Base-by-base conservation (phyloP, 2,113 vertebrate genomes). In the Tetrao urogallus region DNA sequence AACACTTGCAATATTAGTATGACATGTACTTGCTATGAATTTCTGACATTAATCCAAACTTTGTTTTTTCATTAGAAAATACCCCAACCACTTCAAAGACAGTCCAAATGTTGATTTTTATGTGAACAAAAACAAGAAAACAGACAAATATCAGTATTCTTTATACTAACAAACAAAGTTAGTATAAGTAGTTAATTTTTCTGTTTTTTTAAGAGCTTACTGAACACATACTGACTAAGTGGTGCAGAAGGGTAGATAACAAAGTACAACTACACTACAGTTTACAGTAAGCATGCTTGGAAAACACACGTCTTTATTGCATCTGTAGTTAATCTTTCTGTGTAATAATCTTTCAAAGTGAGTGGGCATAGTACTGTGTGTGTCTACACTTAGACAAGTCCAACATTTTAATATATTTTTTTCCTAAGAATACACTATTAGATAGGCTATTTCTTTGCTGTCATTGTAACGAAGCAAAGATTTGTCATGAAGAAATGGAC, bases 1-100 rank as follows among this genome's bases (percentile, higher is more conserved):
- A 95, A 43, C 72, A 72, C 92, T 94, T 90, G 84, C 52, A 78
- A 20, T 94, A 91, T 94, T 93, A 95, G 52, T 76, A 75, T 91
- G 94, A 72, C 76, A 92, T 86, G 73, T 90, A 56, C 65, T 93
- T 91, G 88, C 73, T 94, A 88, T 6, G 57, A 91, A 75, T 92
- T 95, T 88, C 69, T 96, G 93, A 92, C 88, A 88, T 63, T 64
- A 88, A 86, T 86, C 76, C 76, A 88, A 78, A 38, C 8, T 22
- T 22, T 40, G 11, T 52, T 83, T 73, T 91, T 83, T 79, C 67
- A 60, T 57, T 81, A 67, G 60, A 92, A 90, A 83, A 74, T 91
- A 91, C 77, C 80, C 21, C 34, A 90, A 57, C 25, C 19, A 72
- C 50, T 90, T 92, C 54, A 91, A 85, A 65, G 60, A 52, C 32